phyloP scores from a whole-genome alignment of 2,113 vertebrate genomes.

The Cygnus buccinator region DNA sequence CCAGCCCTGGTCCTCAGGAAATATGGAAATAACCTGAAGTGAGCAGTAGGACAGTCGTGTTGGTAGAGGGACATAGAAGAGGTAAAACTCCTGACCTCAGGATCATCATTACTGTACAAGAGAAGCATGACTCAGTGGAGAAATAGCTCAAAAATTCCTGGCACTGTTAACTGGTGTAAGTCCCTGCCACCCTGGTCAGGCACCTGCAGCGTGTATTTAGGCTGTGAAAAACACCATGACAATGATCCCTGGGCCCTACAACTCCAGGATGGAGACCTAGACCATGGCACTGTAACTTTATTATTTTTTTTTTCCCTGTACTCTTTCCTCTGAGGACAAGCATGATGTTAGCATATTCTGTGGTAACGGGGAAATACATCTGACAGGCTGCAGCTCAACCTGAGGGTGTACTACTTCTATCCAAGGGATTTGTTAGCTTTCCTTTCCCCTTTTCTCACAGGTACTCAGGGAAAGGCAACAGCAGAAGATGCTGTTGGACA shows the following conservation, averaged over 20 bases:
- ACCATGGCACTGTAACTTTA: background rate
- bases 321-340: background rate
- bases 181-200: background rate
- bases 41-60: background rate
- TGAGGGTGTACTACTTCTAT: background rate
- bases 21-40: background rate
- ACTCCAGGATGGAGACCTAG: background rate
- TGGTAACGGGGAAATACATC: background rate
- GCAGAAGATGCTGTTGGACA: background rate
- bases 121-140: background rate
- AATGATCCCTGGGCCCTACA: background rate
- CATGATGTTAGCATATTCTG: background rate
- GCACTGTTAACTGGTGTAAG: background rate
- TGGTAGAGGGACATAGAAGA: background rate
- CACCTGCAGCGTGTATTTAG: background rate
- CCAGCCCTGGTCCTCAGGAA: background rate
- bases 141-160: background rate
- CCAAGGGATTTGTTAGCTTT: background rate
- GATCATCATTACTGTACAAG: background rate
- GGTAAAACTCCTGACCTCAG: background rate
- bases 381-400: background rate
- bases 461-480: background rate
- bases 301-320: background rate
- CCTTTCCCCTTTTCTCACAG: background rate
- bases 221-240: background rate